Conservation (phyloP, 2,113 vertebrate genomes). For the Erinaceus europaeus region DNA sequence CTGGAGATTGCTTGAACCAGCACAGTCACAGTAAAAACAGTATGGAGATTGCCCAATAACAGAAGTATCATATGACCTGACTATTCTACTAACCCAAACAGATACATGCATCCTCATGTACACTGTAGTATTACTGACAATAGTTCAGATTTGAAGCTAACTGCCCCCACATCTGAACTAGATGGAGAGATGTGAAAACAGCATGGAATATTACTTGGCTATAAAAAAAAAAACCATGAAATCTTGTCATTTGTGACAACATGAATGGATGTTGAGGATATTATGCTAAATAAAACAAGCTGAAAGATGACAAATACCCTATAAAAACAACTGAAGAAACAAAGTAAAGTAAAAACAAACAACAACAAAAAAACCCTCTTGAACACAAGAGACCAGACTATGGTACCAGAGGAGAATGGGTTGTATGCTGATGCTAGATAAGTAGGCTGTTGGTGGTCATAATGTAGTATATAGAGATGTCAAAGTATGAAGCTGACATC, state of each 20-base stretch:
- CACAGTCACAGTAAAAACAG: background rate
- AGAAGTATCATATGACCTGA: background rate
- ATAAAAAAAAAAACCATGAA: too few relatives aligned
- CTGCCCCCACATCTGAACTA: background rate
- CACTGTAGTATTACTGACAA: background rate
- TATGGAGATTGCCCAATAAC: background rate
- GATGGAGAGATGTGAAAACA: background rate
- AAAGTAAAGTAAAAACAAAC: background rate
- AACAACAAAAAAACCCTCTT: background rate
- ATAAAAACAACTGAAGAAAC: background rate
- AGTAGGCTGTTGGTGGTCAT: background rate
- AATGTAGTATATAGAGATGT: background rate
- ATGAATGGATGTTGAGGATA: background rate
- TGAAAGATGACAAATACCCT: background rate
- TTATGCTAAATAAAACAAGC: background rate
- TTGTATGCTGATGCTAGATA: too few relatives aligned
- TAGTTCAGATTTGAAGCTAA: background rate
- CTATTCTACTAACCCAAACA: too few relatives aligned
- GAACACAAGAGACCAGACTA: background rate
- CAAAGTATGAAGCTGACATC: too few relatives aligned
- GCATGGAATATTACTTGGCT: too few relatives aligned
- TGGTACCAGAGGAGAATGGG: background rate
- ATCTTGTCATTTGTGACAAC: background rate
- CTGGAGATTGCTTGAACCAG: too few relatives aligned
- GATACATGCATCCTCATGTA: too few relatives aligned